Evolutionary conservation across 1,140 invertebrate species (phyloP), one percentile per base, ranked within the genome.

Genomic region (Episyrphus balteatus): DNA sequence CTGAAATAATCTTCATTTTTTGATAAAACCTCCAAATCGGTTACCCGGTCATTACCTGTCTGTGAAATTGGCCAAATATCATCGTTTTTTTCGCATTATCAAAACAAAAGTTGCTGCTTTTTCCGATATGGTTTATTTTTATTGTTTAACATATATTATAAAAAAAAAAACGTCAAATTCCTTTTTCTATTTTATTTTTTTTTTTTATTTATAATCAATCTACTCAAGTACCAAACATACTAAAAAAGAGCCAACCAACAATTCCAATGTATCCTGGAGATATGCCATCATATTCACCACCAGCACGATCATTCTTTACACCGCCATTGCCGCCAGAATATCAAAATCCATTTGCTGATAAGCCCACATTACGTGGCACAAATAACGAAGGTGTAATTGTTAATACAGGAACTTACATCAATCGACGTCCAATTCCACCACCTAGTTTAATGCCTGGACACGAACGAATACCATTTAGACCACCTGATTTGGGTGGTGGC

Each of bases 291-390:
- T 88, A 88, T 67, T 82, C 84, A 11, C 85, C 85, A 11, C 84
- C 86, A 3, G 81, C 80, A 15, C 68, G 85, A 48, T 75, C 81
- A 2, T 80, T 85, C 51, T 84, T 88, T 62, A 88, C 84, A 0
- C 85, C 86, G 1, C 84, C 84, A 0, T 56, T 87, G 44, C 84
- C 84, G 7, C 82, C 82, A 2, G 83, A 84, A 61, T 85, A 83
- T 57, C 73, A 78, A 14, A 84, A 87, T 68, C 85, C 86, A 1
- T 88, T 88, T 59, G 83, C 84, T 3, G 83, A 89, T 57, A 88
- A 87, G 61, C 85, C 85, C 30, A 88, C 85, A 7, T 65, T 88
- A 34, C 73, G 85, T 53, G 86, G 85, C 49, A 77, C 78, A 15
- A 78, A 80, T 51, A 71, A 62, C 48, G 56, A 66, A n/a, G 67